Base-by-base conservation (phyloP, 2,113 vertebrate genomes). In the Pipa parva region DNA sequence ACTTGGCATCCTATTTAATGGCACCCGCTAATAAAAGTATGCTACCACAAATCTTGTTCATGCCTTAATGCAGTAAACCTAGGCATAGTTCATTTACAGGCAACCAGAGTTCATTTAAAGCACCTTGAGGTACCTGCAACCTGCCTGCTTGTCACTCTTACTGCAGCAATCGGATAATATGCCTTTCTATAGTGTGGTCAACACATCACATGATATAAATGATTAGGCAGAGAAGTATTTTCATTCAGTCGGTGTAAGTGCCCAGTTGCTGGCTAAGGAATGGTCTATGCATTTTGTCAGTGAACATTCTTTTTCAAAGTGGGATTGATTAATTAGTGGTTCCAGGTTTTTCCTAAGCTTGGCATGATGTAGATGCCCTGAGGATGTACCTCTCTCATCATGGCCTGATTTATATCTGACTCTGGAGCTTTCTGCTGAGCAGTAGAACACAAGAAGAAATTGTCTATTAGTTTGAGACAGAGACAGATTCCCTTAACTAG, bases 361-460 rank as follows among this genome's bases (percentile, higher is more conserved):
- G 65, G 66, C 66, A 70, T 45, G 49, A 54, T 54, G 37, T 54
- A 52, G 57, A 26, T 8, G 26, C 66, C 66, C 66, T 37, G 26
- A 70, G 57, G 66, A 70, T 61, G 33, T 70, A 45, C 66, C 58
- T 61, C 66, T 70, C 49, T 70, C 58, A 70, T 54, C 57, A 39
- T 60, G 15, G 33, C 27, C 58, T 70, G 66, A 70, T 70, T 70
- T 70, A 70, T 61, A 46, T 59, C 17, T 70, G 21, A 39, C 48
- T 61, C 58, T 70, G 57, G 12, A 61, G 66, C 33, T 61, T 70
- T 70, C 36, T 70, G 66, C 66, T 70, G 58, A 60, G 21, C 57
- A 45, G 49, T 36, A 46, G 59, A 59, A 70, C 57, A 70, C 39
- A 11, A 61, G 49, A 33, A 61, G 58, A 59, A 54, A 70, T 52